Percentiles rank a stretch among this genome's conserved stretches.
These are phyloP conservation scores for Caenorhabditis sp. DNA, from an alignment of 2,888 invertebrate genomes.

Conservation along the genomic window DNA sequence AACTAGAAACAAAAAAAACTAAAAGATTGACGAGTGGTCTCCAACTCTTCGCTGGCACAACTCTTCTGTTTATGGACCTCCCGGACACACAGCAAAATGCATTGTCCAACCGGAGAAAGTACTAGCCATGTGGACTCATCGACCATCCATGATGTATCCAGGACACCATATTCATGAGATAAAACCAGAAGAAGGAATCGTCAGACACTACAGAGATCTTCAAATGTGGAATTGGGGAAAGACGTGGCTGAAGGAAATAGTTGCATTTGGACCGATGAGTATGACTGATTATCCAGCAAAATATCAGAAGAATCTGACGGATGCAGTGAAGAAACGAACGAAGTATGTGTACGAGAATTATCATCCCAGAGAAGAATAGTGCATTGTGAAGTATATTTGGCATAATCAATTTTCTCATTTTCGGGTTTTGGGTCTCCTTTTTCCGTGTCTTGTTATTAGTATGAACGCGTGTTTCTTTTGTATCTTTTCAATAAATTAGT, in stretches of 20 bases:
- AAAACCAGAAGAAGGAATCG: conserved; percentile 56
- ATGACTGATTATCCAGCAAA: conserved; percentile 54
- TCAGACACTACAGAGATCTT: conserved; percentile 62
- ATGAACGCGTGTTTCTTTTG: background rate
- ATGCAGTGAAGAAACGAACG: conserved; percentile 48
- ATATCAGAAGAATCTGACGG: conserved; percentile 42
- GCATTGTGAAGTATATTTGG: background rate
- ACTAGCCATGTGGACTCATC: conserved; percentile 58
- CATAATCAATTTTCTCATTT: background rate
- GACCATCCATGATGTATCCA: conserved; percentile 46
- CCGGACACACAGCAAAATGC: conserved; percentile 61
- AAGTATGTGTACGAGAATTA: conserved; percentile 63
- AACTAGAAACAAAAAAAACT: background rate
- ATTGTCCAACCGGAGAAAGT: conserved; percentile 59
- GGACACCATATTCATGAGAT: conserved; percentile 34
- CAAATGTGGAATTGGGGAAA: conserved; percentile 63
- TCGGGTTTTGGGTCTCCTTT: conserved; percentile 23
- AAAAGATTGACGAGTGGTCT: conserved; percentile 55
- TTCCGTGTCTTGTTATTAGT: background rate
- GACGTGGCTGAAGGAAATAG: conserved; percentile 58
- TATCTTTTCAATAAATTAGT: too few species aligned
- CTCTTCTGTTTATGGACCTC: conserved; percentile 46
- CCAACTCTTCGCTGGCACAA: conserved; percentile 64
- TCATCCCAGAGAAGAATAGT: conserved; percentile 29
- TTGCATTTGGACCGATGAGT: conserved; percentile 51